Percentiles rank a stretch among this genome's conserved stretches.
phyloP scores from a whole-genome alignment of 2,113 vertebrate species.

The Thamnophis sirtalis region DNA sequence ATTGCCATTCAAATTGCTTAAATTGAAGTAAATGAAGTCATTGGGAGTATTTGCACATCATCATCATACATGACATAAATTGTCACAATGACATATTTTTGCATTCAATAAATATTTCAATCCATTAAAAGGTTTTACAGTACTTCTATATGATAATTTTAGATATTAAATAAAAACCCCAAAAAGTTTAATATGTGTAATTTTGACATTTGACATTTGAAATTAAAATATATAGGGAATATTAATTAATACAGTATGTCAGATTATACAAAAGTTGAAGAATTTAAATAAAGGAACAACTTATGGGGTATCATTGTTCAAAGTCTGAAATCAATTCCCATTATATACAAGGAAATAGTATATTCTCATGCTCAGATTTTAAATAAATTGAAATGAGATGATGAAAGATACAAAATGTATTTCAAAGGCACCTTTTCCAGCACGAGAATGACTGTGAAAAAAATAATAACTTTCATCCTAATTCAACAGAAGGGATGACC shows the following conservation, averaged over 20 bases:
- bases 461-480: background rate
- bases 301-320: background rate
- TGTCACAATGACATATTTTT: background rate
- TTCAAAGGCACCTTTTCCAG: background rate
- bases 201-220: background rate
- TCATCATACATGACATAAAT: background rate
- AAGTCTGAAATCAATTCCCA: background rate
- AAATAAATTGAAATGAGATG: background rate
- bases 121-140: background rate
- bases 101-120: background rate
- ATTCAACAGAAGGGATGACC: background rate
- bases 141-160: background rate
- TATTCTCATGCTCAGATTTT: background rate
- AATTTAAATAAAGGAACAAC: background rate
- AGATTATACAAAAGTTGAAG: background rate
- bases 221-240: background rate
- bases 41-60: background rate
- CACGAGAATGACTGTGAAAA: background rate
- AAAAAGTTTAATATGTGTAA: background rate
- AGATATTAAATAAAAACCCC: background rate
- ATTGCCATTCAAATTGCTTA: background rate
- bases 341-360: background rate
- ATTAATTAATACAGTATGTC: background rate
- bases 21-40: background rate
- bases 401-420: background rate